phyloP scores from a whole-genome alignment of 2,888 invertebrate species.

The Deladenus siricidicola region DNA sequence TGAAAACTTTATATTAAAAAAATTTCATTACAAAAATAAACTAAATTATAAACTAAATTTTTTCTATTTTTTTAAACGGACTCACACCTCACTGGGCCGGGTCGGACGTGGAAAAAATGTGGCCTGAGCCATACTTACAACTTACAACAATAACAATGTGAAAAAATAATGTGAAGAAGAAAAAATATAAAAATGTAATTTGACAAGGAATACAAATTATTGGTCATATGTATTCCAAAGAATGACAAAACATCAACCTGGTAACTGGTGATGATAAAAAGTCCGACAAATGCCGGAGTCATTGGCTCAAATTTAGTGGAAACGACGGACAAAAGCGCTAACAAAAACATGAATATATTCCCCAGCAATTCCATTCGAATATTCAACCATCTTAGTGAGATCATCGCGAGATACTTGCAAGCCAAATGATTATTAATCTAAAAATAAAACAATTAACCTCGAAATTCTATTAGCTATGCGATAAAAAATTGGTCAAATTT shows the following conservation, averaged over 20 bases:
- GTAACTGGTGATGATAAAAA: constrained; percentile 59
- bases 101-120: no score
- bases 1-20: no score
- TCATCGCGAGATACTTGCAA: constrained; percentile 35
- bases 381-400: constrained; percentile 68
- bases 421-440: constrained; percentile 34
- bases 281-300: constrained; percentile 58
- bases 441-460: background rate
- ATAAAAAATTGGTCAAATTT: no score
- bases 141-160: no score
- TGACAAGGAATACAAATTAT: no score
- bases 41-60: no score
- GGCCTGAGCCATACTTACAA: no score
- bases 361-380: constrained; percentile 89
- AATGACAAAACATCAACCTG: constrained; percentile 45
- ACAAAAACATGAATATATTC: constrained; percentile 76
- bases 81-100: no score
- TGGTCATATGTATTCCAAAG: background rate
- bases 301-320: constrained; percentile 53
- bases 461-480: no score
- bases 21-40: no score
- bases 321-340: constrained; percentile 79
- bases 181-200: background rate
- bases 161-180: no score
- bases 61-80: no score